Percentiles rank a stretch among this genome's conserved stretches.
phyloP scores from a whole-genome alignment of 2,113 vertebrate genomes.

The Cervus canadensis region DNA sequence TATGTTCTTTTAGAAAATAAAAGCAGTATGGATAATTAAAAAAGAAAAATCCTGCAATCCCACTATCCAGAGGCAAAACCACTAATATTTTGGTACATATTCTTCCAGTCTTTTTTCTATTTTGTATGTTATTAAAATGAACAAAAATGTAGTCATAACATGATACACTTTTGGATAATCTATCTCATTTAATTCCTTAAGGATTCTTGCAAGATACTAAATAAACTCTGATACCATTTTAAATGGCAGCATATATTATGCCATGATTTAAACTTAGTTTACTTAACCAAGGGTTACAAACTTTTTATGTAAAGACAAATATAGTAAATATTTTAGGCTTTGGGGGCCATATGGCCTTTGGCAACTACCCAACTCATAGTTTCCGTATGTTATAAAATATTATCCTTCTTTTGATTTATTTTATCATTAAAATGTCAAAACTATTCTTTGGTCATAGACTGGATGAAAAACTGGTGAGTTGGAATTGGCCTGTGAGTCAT shows the following conservation, averaged over 20 bases:
- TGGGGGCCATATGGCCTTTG: not conserved
- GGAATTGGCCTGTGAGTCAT: not conserved
- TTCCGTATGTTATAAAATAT: not conserved
- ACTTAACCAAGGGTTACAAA: not conserved
- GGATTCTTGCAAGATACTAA: not conserved
- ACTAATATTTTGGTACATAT: not conserved
- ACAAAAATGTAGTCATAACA: not conserved
- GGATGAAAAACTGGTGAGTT: not conserved
- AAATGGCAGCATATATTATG: constrained; percentile 1
- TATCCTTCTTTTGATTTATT: not conserved
- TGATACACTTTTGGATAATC: not conserved
- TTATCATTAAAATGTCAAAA: not conserved
- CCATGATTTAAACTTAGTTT: not conserved
- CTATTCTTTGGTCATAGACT: not conserved
- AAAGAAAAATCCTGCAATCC: not conserved
- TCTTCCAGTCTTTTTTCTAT: not conserved
- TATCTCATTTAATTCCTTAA: not conserved
- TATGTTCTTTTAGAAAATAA: not conserved
- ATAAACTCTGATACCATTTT: not conserved
- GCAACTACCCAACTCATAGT: not conserved
- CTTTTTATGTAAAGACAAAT: not conserved
- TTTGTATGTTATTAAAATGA: not conserved
- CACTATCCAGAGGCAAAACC: not conserved
- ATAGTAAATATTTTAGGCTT: not conserved
- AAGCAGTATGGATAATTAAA: not conserved